A percentile compares a stretch with the other conserved stretches of the same genome.
phyloP scores from a whole-genome alignment of 2,797 vertebrate genomes.

The Premnoplex brunnescens region DNA sequence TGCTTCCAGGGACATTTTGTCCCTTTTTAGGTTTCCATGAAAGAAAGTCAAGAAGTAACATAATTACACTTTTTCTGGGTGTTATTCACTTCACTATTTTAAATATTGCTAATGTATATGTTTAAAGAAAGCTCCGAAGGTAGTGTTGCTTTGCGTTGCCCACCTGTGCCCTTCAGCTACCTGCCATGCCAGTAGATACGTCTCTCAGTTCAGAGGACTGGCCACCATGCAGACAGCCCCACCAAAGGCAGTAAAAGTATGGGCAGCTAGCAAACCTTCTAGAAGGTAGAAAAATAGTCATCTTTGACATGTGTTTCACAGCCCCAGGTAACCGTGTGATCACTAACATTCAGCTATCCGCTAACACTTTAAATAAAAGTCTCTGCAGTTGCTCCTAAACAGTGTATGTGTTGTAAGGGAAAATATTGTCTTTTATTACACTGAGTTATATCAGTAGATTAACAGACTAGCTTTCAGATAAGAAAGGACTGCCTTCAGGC shows the following conservation, averaged over 20 bases:
- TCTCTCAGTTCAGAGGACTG: neutral
- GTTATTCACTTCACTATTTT: neutral
- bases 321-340: accelerated
- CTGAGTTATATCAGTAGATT: neutral
- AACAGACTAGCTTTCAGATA: neutral
- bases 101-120: neutral
- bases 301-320: neutral
- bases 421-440: neutral
- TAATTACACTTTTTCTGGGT: neutral
- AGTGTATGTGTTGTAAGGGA: neutral
- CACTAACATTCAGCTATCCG: neutral
- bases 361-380: neutral
- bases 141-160: neutral
- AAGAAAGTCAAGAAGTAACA: neutral
- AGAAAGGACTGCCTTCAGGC: neutral
- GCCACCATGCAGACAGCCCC: neutral
- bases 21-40: neutral
- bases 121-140: neutral
- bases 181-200: neutral
- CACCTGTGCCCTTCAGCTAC: neutral
- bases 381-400: neutral
- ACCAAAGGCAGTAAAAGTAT: neutral
- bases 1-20: neutral
- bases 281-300: neutral
- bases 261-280: neutral